phyloP scores from a whole-genome alignment of 2,113 vertebrate genomes.

The Leiothrix lutea region DNA sequence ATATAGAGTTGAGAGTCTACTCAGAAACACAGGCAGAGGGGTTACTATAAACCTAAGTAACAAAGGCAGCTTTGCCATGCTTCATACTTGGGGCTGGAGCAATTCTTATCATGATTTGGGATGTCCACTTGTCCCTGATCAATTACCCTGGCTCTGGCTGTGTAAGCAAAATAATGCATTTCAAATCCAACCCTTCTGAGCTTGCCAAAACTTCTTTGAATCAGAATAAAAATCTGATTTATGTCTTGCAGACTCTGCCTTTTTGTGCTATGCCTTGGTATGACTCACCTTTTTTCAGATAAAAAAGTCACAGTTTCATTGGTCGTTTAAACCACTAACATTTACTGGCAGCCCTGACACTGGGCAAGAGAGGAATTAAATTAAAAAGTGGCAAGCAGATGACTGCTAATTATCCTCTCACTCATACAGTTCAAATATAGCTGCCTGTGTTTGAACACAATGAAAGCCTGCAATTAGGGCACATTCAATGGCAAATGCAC shows the following conservation, averaged over 20 bases:
- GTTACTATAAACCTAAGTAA: not conserved
- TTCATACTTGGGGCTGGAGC: not conserved
- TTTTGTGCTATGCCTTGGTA: not conserved
- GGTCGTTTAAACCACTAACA: not conserved
- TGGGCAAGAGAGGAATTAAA: not conserved
- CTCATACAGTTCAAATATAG: not conserved
- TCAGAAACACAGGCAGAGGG: not conserved
- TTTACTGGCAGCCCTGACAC: not conserved
- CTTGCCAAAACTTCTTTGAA: not conserved
- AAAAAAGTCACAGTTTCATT: not conserved
- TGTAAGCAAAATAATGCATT: not conserved
- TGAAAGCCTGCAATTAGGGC: not conserved
- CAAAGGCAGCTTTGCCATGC: not conserved
- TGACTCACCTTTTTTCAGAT: not conserved
- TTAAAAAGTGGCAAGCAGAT: not conserved
- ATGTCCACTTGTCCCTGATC: not conserved
- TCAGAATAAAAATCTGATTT: not conserved
- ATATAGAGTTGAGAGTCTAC: not conserved
- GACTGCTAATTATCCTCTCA: constrained; percentile 18
- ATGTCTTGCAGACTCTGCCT: not conserved
- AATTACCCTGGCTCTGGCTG: not conserved
- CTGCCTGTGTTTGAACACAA: constrained; percentile 5
- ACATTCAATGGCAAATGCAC: not conserved
- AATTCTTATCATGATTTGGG: not conserved
- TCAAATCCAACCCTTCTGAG: not conserved